Conservation (phyloP, 92 coral and sea anemone species). For the Porites evermanni region DNA sequence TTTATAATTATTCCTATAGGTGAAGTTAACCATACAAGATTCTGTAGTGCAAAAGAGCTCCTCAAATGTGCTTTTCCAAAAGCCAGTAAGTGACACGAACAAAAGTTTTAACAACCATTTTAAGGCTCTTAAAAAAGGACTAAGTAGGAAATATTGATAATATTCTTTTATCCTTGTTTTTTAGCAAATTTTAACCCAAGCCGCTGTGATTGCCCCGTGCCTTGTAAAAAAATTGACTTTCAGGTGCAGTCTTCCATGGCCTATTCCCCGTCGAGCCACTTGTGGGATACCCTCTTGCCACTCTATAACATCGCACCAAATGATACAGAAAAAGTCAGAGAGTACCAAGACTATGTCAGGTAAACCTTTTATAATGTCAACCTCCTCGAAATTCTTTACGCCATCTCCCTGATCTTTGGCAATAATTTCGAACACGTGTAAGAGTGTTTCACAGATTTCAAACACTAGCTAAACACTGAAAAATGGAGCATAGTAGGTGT, state of each 20-base stretch:
- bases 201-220: conserved; percentile 61
- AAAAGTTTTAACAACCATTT: not conserved
- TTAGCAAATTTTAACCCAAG: conserved; percentile 39
- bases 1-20: conserved; percentile 19
- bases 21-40: conserved; percentile 38
- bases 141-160: not conserved
- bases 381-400: too few relatives aligned
- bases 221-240: conserved; percentile 43
- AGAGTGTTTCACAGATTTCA: too few relatives aligned
- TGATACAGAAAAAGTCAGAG: conserved; percentile 33
- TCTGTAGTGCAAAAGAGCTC: conserved; percentile 34
- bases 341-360: conserved; percentile 48
- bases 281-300: conserved; percentile 58
- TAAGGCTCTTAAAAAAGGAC: not conserved
- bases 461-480: too few relatives aligned
- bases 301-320: conserved; percentile 29
- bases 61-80: conserved; percentile 36
- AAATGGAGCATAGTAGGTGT: too few relatives aligned
- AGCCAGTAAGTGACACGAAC: conserved; percentile 35
- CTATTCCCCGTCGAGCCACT: conserved; percentile 55
- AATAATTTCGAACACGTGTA: too few relatives aligned
- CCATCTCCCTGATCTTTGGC: too few relatives aligned
- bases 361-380: not conserved
- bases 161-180: not conserved
- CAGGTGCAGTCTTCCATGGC: conserved; percentile 54